Evolutionary conservation across 2,888 invertebrate genomes (phyloP).

Genomic region (Balanococcus diminutus): DNA sequence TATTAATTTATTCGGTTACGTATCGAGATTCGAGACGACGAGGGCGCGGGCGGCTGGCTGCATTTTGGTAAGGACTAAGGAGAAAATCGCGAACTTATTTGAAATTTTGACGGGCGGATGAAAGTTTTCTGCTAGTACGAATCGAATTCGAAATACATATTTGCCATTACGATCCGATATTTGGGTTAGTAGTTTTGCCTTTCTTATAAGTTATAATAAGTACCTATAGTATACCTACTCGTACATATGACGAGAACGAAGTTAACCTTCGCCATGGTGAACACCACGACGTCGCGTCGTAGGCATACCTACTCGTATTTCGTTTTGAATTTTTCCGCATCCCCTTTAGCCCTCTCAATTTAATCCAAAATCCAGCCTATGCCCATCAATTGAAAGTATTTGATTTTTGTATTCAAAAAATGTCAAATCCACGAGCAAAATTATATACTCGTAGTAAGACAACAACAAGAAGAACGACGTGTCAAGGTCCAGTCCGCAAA

Average conservation of each 20-base stretch:
- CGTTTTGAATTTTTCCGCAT: not conserved
- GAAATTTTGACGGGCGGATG: constrained; percentile 19
- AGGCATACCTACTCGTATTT: not conserved
- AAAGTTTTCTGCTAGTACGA: not conserved
- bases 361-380: not conserved
- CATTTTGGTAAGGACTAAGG: not conserved
- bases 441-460: not conserved
- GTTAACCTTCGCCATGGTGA: not conserved
- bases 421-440: not conserved
- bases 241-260: too few relatives aligned
- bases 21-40: not conserved
- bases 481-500: not conserved
- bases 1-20: constrained; percentile 6
- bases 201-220: not conserved
- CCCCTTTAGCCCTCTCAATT: not conserved
- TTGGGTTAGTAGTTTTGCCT: not conserved
- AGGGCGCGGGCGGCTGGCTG: not conserved
- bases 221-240: too few relatives aligned
- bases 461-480: not conserved
- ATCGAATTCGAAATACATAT: not conserved
- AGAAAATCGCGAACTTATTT: not conserved
- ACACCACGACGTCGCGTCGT: too few relatives aligned
- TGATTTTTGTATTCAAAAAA: not conserved
- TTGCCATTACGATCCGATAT: not conserved
- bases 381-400: not conserved